Evolutionary conservation across 1,140 invertebrate species (phyloP), one percentile per base, ranked within the genome.

Genomic region (Palaemon carinicauda): DNA sequence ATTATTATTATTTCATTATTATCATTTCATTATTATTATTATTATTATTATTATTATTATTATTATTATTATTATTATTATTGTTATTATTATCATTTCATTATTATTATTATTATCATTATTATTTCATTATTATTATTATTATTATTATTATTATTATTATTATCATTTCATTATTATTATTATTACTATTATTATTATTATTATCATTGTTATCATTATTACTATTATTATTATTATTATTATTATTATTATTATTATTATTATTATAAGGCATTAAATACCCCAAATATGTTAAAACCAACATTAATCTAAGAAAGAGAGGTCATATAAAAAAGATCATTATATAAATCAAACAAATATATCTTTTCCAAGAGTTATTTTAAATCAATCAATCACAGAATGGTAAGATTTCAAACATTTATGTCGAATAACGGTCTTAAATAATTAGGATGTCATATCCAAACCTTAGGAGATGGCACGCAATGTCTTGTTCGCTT

Each of bases 201-300:
- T 73, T 74, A 74, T 74, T 33, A 74, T 74, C 29, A 74, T 74
- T 74, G 27, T 74, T 74, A 74, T 50, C 15, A 51, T 19, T 75
- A 51, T 54, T 24, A 78, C 15, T 78, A 78, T 75, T 19, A 12
- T 31, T 33, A 33, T 9, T 12, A 10, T 33, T 52, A n/a, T 51
- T 78, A 75, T 7, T 7, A 77, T 77, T 31, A 77, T 33, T 77
- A 73, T 73, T 73, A 73, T 73, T 74, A 74, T 74, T 33, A 74
- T 74, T 21, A 74, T 74, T 74, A 74, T 74, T 74, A 74, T 50
- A n/a, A n/a, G n/a, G n/a, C 15, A 51, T 19, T 75, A 51, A 12
- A 14, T 33, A 33, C 7, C 19, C 31, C 29, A 1, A 53, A 29
- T 71, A 78, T 10, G 14, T 69, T 2, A 3, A 69, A 69, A 69